Conservation (phyloP, 1,140 invertebrate genomes). For the Ostrea denselamellosa region DNA sequence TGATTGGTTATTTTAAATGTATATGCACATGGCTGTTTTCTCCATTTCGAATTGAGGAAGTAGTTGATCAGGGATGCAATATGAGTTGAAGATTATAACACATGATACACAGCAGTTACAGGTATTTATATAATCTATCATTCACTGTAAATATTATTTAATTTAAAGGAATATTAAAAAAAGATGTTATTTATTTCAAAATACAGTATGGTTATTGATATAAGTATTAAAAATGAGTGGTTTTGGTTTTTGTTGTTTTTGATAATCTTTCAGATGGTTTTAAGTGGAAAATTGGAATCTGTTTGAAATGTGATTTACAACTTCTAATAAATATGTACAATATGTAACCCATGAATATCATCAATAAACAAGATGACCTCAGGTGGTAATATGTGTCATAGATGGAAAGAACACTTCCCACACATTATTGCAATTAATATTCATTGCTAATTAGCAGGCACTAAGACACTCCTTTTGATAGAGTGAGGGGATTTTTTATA, state of each 20-base stretch:
- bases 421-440: slow-evolving; percentile 23
- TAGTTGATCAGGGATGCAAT: too few relatives aligned
- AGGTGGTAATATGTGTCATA: not conserved
- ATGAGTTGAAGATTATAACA: too few relatives aligned
- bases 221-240: not conserved
- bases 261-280: not conserved
- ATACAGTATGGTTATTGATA: not conserved
- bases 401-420: not conserved
- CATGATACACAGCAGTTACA: too few relatives aligned
- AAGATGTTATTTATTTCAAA: too few relatives aligned
- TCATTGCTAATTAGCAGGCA: slow-evolving; percentile 26
- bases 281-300: not conserved
- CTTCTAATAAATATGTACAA: not conserved
- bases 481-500: not conserved
- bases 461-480: not conserved
- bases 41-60: too few relatives aligned
- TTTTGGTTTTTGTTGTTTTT: not conserved
- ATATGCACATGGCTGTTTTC: too few relatives aligned
- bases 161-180: too few relatives aligned
- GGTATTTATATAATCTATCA: too few relatives aligned
- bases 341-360: not conserved
- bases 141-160: too few relatives aligned
- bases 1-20: too few relatives aligned
- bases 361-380: not conserved
- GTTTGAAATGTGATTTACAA: not conserved